A percentile compares a stretch with the other conserved stretches of the same genome.
These are phyloP conservation scores for Lithobates pipiens DNA, from an alignment of 2,797 vertebrate genomes.

Conservation along the genomic window DNA sequence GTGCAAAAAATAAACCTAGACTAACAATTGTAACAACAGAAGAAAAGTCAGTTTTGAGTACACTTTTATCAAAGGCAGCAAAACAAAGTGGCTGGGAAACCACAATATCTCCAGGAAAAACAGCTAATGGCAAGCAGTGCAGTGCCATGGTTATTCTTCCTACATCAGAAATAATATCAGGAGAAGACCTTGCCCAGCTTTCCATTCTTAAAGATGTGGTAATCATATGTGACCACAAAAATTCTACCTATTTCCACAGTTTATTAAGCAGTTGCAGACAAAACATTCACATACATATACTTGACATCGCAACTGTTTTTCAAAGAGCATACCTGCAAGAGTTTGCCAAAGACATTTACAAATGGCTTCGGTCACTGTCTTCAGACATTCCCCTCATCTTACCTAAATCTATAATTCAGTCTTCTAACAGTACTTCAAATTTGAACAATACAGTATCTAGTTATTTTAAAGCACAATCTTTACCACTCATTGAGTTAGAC, in stretches of 20 bases:
- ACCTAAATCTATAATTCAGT: neutral
- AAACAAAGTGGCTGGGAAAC: conserved; percentile 65
- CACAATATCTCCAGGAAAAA: conserved; percentile 39
- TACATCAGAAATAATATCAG: conserved; percentile 67
- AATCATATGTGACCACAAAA: conserved; percentile 72
- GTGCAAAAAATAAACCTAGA: conserved; percentile 66
- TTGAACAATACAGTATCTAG: conserved; percentile 55
- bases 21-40: conserved; percentile 68
- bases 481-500: conserved; percentile 72
- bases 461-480: conserved; percentile 74
- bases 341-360: conserved; percentile 70
- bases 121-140: conserved; percentile 58
- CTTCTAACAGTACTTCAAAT: conserved; percentile 21
- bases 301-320: conserved; percentile 76
- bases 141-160: conserved; percentile 78
- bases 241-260: conserved; percentile 50
- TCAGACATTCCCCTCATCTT: conserved; percentile 46
- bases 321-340: conserved; percentile 78
- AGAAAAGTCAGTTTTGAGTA: conserved; percentile 63
- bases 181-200: conserved; percentile 60
- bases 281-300: conserved; percentile 71
- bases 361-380: conserved; percentile 74
- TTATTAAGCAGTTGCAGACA: conserved; percentile 65
- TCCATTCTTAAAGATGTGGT: conserved; percentile 73
- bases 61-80: conserved; percentile 63